These are phyloP conservation scores for Hapalemur alaotrensis DNA, from an alignment of 2,797 vertebrate genomes.

Conservation along the genomic window DNA sequence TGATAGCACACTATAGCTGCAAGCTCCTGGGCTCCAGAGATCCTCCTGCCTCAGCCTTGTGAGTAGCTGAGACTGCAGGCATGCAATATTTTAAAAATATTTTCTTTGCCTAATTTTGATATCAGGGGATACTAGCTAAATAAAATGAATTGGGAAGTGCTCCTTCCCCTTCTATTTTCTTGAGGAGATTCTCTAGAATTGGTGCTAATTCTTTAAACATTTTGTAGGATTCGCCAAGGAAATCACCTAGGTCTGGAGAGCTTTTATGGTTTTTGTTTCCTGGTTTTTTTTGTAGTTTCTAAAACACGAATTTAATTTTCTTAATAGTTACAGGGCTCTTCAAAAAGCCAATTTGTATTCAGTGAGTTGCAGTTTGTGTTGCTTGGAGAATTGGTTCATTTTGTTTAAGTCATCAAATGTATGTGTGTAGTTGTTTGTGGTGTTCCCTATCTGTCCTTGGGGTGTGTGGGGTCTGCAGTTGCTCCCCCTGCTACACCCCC, in stretches of 20 bases:
- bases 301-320: not conserved
- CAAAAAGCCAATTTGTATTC: not conserved
- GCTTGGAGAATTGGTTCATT: not conserved
- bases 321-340: not conserved
- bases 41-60: not conserved
- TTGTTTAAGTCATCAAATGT: not conserved
- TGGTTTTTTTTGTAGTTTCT: not conserved
- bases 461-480: not conserved
- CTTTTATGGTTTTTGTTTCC: not conserved
- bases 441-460: not conserved
- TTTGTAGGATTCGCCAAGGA: not conserved
- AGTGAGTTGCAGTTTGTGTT: not conserved
- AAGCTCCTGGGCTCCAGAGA: not conserved
- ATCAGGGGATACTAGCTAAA: not conserved
- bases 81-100: not conserved
- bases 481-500: not conserved
- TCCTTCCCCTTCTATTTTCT: not conserved
- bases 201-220: not conserved
- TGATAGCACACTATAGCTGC: accelerated
- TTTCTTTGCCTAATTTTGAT: not conserved
- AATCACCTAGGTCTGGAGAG: not conserved
- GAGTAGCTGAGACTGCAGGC: too few relatives aligned
- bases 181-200: not conserved
- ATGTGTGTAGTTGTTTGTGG: not conserved
- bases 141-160: not conserved